Conservation (phyloP, 2,113 vertebrate genomes). For the Myiopsitta monachus region DNA sequence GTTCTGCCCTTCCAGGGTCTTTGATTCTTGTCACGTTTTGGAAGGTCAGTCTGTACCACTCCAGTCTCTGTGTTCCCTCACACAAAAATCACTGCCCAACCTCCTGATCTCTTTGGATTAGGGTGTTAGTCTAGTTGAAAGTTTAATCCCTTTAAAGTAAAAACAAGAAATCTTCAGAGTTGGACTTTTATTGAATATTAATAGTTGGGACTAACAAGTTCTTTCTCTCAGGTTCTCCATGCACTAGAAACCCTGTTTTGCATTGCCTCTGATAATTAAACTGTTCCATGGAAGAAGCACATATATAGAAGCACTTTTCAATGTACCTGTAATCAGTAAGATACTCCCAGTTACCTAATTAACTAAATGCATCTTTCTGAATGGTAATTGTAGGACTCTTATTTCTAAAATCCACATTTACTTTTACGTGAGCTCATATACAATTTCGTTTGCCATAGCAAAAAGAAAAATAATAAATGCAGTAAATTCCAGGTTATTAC, state of each 20-base stretch:
- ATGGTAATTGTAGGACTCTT: not conserved
- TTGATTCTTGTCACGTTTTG: not conserved
- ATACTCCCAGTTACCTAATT: not conserved
- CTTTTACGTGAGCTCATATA: not conserved
- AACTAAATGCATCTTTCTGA: not conserved
- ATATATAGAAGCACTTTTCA: not conserved
- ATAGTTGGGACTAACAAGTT: not conserved
- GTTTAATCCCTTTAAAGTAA: not conserved
- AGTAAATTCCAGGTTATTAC: conserved; percentile 18
- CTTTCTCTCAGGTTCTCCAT: not conserved
- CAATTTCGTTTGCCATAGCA: conserved; percentile 15
- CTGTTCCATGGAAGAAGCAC: not conserved
- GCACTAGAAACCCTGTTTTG: not conserved
- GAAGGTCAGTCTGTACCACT: not conserved
- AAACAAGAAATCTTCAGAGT: not conserved
- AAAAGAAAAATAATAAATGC: conserved; percentile 11
- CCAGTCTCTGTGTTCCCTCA: not conserved
- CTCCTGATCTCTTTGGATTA: not conserved
- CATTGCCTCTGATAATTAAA: not conserved
- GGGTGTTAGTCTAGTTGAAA: not conserved
- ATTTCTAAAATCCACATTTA: conserved; percentile 24
- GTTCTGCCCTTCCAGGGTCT: not conserved
- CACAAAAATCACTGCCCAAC: not conserved
- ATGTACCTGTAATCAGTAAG: not conserved
- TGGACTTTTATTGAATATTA: not conserved